Conservation (phyloP, 2,797 vertebrate genomes). For the Heterohyrax brucei region DNA sequence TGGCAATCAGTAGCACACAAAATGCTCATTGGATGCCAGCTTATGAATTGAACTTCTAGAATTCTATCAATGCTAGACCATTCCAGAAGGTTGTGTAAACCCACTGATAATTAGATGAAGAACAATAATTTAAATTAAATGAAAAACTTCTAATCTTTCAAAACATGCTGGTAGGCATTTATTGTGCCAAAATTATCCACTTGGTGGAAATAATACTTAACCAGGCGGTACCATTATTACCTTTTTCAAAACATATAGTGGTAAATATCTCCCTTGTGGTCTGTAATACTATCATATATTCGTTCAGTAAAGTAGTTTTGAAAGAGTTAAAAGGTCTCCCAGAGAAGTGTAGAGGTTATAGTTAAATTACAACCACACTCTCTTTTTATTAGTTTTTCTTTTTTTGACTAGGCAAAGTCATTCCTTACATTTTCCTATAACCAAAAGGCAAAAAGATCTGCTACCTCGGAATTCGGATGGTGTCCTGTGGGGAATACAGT, state of each 20-base stretch:
- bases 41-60: not conserved
- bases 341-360: conserved; percentile 68
- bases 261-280: not conserved
- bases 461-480: not conserved
- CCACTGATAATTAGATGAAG: not conserved
- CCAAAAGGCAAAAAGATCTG: conserved; percentile 60
- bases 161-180: not conserved
- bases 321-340: conserved; percentile 73
- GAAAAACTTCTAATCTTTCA: not conserved
- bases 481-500: not conserved
- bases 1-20: not conserved
- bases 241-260: not conserved
- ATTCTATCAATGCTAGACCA: not conserved
- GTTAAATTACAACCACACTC: conserved; percentile 86
- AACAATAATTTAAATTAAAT: not conserved
- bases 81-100: not conserved
- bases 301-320: conserved; percentile 62
- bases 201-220: not conserved
- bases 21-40: not conserved
- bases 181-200: conserved; percentile 20
- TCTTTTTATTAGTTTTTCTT: conserved; percentile 81
- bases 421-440: conserved; percentile 71
- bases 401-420: conserved; percentile 78
- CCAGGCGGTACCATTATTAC: not conserved
- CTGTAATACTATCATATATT: not conserved